Evolutionary conservation across 92 coral and sea anemone genomes (phyloP), one percentile per base, ranked within the genome.

Genomic region (Muricea muricata): DNA sequence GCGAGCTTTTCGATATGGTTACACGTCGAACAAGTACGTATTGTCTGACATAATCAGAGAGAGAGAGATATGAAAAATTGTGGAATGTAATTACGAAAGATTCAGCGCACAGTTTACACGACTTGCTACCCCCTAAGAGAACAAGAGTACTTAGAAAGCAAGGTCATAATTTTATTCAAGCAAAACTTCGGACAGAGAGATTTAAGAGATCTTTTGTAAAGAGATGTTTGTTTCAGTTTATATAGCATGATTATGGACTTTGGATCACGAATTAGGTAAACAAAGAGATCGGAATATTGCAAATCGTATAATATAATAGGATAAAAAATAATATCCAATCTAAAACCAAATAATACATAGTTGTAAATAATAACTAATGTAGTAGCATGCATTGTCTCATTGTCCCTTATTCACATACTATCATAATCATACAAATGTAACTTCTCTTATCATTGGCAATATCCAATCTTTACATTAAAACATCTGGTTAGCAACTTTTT

Each of bases 1-100:
- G 57, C 84, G 75, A 47, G 79, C 87, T 14, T 78, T 45, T 45
- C 34, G 60, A 15, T 77, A 56, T 72, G 88, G 91, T 20, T 88
- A 79, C 18, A 81, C 70, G 10, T 50, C 68, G 17, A 35, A 82
- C 17, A 35, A 66, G 69, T 71, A 68, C 32, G 34, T 71, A 13
- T 48, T 83, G 24, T 20, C 70, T 9, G 81, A 50, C 34, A 71
- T 73, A 83, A 55, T 83, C 3, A 50, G 71, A 28, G 65, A 30
- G 41, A 83, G 71, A 17, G 81, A 83, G 56, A 45, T 20, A 5
- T n/a, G n/a, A n/a, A n/a, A 70, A 70, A 58, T 33, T 83, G 47
- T 73, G 87, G 81, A 39, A 83, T 4, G 12, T 35, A 29, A 72
- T 71, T 61, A 30, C 67, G 42, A 40, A 31, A 48, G 52, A 71